These are phyloP conservation scores for Rhagoletis pomonella DNA, from an alignment of 1,140 invertebrate genomes.

Conservation along the genomic window DNA sequence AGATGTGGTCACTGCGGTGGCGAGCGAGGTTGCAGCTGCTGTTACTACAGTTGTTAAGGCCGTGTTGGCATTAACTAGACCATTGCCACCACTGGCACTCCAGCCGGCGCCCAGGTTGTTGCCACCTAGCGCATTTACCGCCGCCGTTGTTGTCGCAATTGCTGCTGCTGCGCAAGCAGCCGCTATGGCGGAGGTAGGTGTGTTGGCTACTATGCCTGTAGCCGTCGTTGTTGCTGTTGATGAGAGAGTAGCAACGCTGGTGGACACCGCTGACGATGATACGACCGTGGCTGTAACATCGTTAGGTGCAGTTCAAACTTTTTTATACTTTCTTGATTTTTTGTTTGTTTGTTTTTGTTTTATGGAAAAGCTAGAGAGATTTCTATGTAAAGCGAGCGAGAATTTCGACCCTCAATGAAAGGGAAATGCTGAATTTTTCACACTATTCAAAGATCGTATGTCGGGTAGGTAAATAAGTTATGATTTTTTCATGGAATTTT, in stretches of 20 bases:
- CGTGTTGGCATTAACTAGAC: conserved; percentile 56
- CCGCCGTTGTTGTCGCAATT: conserved; percentile 59
- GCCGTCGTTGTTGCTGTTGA: conserved; percentile 59
- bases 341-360: conserved; percentile 55
- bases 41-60: conserved; percentile 40
- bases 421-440: background rate
- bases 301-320: conserved; percentile 57
- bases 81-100: conserved; percentile 56
- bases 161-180: conserved; percentile 62
- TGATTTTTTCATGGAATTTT: no score
- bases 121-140: conserved; percentile 21
- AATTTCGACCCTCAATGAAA: background rate
- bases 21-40: conserved; percentile 17
- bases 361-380: conserved; percentile 10
- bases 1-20: conserved; percentile 43
- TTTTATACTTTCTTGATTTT: conserved; percentile 38
- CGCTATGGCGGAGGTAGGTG: conserved; percentile 67
- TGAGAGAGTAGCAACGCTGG: conserved; percentile 66
- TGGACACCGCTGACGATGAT: conserved; percentile 62
- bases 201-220: conserved; percentile 57
- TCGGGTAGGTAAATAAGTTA: no score
- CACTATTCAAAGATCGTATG: no score
- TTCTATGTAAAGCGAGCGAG: background rate
- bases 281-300: conserved; percentile 51
- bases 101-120: conserved; percentile 28